A percentile compares a stretch with the other conserved stretches of the same genome.
phyloP scores from a whole-genome alignment of 2,888 invertebrate genomes.

The Drosophila falleni region DNA sequence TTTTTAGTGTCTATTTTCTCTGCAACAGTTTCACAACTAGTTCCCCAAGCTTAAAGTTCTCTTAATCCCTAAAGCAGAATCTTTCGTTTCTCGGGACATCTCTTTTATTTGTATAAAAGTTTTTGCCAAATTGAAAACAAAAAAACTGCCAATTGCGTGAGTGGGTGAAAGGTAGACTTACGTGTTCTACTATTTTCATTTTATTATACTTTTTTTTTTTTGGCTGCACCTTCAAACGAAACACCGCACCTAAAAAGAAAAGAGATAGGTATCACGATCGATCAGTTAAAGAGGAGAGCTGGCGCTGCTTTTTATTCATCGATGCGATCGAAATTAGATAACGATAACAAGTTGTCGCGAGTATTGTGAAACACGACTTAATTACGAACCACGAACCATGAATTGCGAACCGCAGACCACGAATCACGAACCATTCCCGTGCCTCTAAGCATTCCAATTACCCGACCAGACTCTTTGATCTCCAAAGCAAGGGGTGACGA shows the following conservation, averaged over 20 bases:
- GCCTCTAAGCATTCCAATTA: constrained; percentile 23
- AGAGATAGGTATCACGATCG: constrained; percentile 47
- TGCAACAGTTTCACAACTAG: not conserved
- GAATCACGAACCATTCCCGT: constrained; percentile 25
- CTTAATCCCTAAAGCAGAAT: too few species aligned
- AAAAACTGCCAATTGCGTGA: constrained; percentile 1
- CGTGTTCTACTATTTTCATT: not conserved
- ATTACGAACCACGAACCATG: constrained; percentile 70
- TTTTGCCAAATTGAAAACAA: constrained; percentile 48
- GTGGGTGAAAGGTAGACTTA: not conserved
- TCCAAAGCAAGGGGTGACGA: not conserved
- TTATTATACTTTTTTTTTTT: constrained; percentile 4
- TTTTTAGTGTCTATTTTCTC: not conserved
- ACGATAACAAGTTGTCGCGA: constrained; percentile 83
- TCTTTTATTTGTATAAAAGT: constrained; percentile 71
- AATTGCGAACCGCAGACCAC: not conserved
- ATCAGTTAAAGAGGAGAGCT: constrained; percentile 21
- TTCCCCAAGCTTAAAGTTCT: not conserved
- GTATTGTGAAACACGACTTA: constrained; percentile 85
- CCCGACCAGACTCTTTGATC: constrained; percentile 12
- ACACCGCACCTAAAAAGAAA: constrained; percentile 29
- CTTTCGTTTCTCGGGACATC: too few species aligned
- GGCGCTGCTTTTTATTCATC: constrained; percentile 36
- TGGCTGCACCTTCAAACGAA: constrained; percentile 43
- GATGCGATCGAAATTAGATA: constrained; percentile 75